Base-by-base conservation (phyloP, 2,797 vertebrate genomes). In the Sebastes matsubarae region DNA sequence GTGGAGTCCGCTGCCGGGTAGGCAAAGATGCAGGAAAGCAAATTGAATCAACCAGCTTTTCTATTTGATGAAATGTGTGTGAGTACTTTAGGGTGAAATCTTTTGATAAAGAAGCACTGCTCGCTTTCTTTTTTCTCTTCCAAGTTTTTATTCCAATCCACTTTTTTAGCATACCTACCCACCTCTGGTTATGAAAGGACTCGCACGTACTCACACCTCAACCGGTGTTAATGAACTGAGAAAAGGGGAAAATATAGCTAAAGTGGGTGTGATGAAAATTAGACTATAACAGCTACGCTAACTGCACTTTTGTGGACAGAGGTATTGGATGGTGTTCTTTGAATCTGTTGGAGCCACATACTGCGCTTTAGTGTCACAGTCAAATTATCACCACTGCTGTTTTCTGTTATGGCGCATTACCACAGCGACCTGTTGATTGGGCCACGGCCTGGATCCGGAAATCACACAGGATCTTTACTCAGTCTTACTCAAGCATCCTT, bases 181-280 rank as follows among this genome's bases (percentile, higher is more conserved):
- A 52, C 60, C 66, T 74, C 71, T 71, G 54, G 75, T 69, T 79
- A 16, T 52, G 27, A 80, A 79, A 84, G 36, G 50, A 69, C 67
- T 82, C 42, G 3, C 38, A 67, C 11, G 2, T 67, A 57, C 25
- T 66, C 66, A 77, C 80, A 80, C 86, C 54, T 74, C 5, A 16
- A 55, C 80, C 27, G 29, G 72, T 85, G 88, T 55, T 90, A 91
- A 92, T 91, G 83, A 88, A 82, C 81, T 89, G 87, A 83, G 70
- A 87, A 77, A 80, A 59, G 20, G 18, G 36, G 29, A 52, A 81
- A 84, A 80, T 68, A 63, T 46, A 75, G 64, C 50, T 66, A 72
- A 78, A 83, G 69, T 72, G 63, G 61, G 66, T 84, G 82, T 75
- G 69, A 85, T 68, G 27, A 64, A 67, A 77, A 79, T 67, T 36